A percentile compares a stretch with the other conserved stretches of the same genome.
These are phyloP conservation scores for Ceratotherium simum DNA, from an alignment of 2,113 vertebrate species.

Conservation along the genomic window DNA sequence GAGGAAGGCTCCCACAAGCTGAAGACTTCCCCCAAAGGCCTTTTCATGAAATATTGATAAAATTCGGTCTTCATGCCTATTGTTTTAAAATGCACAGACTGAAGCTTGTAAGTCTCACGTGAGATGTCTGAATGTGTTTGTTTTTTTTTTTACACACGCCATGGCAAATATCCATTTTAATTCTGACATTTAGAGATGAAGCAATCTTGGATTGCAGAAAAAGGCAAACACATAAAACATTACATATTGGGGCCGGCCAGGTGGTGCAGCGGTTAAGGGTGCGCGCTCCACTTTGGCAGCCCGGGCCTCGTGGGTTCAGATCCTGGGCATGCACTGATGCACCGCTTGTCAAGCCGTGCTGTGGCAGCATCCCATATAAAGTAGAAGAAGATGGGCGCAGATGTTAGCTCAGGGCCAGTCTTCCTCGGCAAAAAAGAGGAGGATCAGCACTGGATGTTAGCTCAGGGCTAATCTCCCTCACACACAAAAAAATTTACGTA, in stretches of 20 bases:
- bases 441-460: too few relatives aligned
- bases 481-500: neutral
- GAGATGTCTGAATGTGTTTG: neutral
- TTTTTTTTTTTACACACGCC: neutral
- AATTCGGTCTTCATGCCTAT: neutral
- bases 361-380: too few relatives aligned
- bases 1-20: neutral
- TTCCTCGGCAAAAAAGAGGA: too few relatives aligned
- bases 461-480: too few relatives aligned
- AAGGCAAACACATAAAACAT: neutral
- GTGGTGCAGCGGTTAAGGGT: too few relatives aligned
- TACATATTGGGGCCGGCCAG: neutral
- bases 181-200: conserved; percentile 16
- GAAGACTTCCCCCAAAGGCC: neutral
- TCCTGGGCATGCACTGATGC: too few relatives aligned
- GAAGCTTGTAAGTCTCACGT: neutral
- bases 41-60: neutral
- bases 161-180: neutral
- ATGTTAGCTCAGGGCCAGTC: too few relatives aligned
- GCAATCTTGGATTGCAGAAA: neutral
- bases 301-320: too few relatives aligned
- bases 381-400: too few relatives aligned
- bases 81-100: neutral
- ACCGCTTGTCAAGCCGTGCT: too few relatives aligned
- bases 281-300: too few relatives aligned